Conservation (phyloP, 1,140 invertebrate species). For the Pseudomyrmex gracilis region DNA sequence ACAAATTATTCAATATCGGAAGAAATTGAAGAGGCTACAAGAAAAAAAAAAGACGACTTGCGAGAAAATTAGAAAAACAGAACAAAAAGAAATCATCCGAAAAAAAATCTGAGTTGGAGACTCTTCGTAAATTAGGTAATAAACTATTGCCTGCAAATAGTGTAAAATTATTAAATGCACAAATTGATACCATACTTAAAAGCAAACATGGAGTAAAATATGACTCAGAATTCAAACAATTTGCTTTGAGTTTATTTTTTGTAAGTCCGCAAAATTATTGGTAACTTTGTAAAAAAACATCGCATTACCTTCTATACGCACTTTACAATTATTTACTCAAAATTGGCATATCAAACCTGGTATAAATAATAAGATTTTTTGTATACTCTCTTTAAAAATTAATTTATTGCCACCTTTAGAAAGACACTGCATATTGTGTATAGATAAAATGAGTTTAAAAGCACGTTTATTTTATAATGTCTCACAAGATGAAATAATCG, state of each 20-base stretch:
- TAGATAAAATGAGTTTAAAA: conserved; percentile 27
- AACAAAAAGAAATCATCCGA: not conserved
- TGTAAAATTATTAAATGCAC: not conserved
- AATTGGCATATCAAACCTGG: not conserved
- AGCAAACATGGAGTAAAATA: not conserved
- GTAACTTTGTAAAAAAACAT: not conserved
- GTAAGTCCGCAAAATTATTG: not conserved
- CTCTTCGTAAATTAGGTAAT: not conserved
- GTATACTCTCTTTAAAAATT: not conserved
- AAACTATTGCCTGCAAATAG: conserved; percentile 1
- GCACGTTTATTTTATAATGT: conserved; percentile 11
- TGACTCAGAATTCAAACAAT: not conserved
- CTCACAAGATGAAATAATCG: conserved; percentile 1
- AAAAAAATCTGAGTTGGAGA: not conserved
- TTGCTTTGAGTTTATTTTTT: not conserved
- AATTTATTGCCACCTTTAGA: not conserved
- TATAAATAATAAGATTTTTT: conserved; percentile 7
- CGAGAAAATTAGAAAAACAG: not conserved
- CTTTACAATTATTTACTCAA: not conserved
- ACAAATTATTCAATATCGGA: too few relatives aligned
- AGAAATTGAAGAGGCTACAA: not conserved
- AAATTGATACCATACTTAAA: not conserved
- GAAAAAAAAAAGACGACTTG: not conserved
- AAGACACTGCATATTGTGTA: conserved; percentile 5
- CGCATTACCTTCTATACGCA: not conserved